Conservation (phyloP, 2,113 vertebrate genomes). For the Chionodraco myersi region DNA sequence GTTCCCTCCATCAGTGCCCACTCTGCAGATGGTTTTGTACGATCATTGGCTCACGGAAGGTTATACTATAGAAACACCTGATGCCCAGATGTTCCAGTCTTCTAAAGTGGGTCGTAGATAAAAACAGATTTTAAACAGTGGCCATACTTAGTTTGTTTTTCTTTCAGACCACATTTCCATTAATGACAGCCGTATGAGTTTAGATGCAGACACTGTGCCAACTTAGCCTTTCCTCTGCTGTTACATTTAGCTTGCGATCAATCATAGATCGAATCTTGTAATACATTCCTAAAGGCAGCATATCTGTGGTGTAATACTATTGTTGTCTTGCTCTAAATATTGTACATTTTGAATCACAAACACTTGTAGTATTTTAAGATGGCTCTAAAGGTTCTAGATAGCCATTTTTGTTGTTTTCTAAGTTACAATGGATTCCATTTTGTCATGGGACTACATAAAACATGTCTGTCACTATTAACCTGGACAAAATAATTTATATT, state of each 20-base stretch:
- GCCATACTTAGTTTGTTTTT: neutral
- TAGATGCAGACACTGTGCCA: neutral
- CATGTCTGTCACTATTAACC: too few relatives aligned
- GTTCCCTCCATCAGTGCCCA: conserved; percentile 1
- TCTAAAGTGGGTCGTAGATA: neutral
- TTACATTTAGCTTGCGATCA: neutral
- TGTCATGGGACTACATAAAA: too few relatives aligned
- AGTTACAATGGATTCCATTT: too few relatives aligned
- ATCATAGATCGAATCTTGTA: neutral
- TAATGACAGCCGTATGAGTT: neutral
- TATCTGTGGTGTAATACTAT: neutral
- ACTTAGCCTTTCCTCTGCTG: neutral
- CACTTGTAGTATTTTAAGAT: neutral
- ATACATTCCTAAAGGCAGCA: neutral
- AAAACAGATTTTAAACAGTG: neutral
- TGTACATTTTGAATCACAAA: neutral
- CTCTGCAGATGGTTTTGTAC: conserved; percentile 9
- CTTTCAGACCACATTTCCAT: neutral
- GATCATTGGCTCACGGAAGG: conserved; percentile 6
- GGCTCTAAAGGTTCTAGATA: neutral
- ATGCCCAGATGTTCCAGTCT: conserved; percentile 24
- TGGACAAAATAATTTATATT: too few relatives aligned
- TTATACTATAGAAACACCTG: neutral
- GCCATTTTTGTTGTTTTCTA: too few relatives aligned
- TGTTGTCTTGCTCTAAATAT: neutral